Base-by-base conservation (phyloP, 2,113 vertebrate genomes). In the Rafetus swinhoei region DNA sequence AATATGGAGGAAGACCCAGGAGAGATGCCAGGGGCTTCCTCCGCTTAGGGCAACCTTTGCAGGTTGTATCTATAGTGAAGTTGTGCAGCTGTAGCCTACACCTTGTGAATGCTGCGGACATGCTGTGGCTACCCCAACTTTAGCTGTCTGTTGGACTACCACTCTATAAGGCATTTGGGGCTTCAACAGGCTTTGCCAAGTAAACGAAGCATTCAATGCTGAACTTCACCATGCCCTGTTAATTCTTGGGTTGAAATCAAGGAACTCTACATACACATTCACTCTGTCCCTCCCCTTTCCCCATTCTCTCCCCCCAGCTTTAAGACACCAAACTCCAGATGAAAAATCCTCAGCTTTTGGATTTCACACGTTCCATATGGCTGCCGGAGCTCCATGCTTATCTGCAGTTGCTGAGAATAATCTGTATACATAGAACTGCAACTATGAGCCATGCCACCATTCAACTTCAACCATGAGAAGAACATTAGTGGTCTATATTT, bases 41-140 rank as follows among this genome's bases (percentile, higher is more conserved):
- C 1, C 7, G 10, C 27, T 29, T 35, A 45, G 62, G 84, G 74
- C 72, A 57, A 50, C 9, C 8, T 15, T 39, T 21, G 45, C 35
- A 84, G 84, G 22, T 76, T 79, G 76, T 27, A 53, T 10, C 65
- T 69, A 69, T 69, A 13, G 7, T 69, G n/a, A 69, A 69, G 65
- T 39, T 1, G 12, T 19, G 56, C 53, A 81, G 35, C 35, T 24
- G 60, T 59, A 29, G 81, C 53, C 79, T 59, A 39, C 4, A 62
- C 0, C 0, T 50, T 50, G 54, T n/a, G 62, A 53, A 52, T 0
- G 0, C 45, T 80, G 50, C 24, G 77, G 54, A 12, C 57, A 74
- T 2, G 2, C 53, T 13, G 24, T 3, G 81, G 39, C 39, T 4
- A 50, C 25, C 25, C 82, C 21, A 45, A 72, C 45, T 24, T 60